Evolutionary conservation across 2,113 vertebrate genomes (phyloP), one percentile per base, ranked within the genome.

Genomic region (Mormyrus iriodes): DNA sequence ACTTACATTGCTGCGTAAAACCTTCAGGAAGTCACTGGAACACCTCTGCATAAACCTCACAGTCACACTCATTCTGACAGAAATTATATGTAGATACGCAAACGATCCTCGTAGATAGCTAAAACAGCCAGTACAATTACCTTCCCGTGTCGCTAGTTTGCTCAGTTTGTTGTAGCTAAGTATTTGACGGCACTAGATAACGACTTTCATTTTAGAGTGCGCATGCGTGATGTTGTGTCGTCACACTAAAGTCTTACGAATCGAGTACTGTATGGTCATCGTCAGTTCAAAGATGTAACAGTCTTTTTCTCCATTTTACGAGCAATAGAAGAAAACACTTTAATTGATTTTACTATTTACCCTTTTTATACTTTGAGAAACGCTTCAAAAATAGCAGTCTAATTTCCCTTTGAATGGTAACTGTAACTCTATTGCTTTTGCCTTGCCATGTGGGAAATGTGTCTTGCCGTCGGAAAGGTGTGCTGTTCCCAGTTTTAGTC

Each of bases 1-100:
- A 92, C 92, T 91, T 76, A 94, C 95, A 88, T 92, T 92, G 19
- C 86, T 91, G 7, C 84, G 91, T 1, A 94, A 76, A 3, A 91
- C 89, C 48, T 85, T 91, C 1, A 94, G 21, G 13, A 92, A n/a
- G 49, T 89, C 93, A 89, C 4, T 88, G 49, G 92, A 92, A 31
- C 21, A 90, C 21, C 65, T 82, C 17, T 95, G 13, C 58, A 92
- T 86, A 19, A 90, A 88, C 87, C 82, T 95, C 2, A 96, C 85
- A 79, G 48, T 42, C 15, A 79, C 89, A 51, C 88, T 90, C 95
- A 96, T 96, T 0, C 7, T 92, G 12, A 76, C 7, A 86, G 0
- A 88, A 85, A 89, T 51, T 35, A 73, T 55, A 39, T 51, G 69
- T 85, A 42, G 24, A 35, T 24, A 58, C 6, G 39, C 53, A 87